phyloP scores from a whole-genome alignment of 2,888 invertebrate genomes.

The Epinotia bilunana region DNA sequence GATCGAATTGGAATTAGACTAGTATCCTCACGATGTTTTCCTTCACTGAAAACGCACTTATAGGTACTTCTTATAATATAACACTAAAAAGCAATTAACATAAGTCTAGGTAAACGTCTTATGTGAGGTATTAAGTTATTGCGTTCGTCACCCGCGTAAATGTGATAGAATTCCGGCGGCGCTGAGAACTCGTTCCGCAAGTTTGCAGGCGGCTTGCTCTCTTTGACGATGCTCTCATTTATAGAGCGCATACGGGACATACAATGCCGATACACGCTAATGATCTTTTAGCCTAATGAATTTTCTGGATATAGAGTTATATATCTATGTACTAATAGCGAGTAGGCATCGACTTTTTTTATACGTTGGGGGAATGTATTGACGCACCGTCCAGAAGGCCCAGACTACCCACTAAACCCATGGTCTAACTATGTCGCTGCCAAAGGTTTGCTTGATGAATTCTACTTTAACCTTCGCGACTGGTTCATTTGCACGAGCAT shows the following conservation, averaged over 20 bases:
- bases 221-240: conserved; percentile 40
- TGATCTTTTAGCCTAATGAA: background rate
- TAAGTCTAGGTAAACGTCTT: background rate
- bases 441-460: too few species aligned
- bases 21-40: too few species aligned
- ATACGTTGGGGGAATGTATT: too few species aligned
- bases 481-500: too few species aligned
- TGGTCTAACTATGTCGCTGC: too few species aligned
- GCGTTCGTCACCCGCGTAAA: conserved; percentile 20
- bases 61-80: background rate
- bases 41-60: background rate
- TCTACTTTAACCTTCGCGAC: too few species aligned
- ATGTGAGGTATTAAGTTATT: conserved; percentile 10
- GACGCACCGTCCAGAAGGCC: too few species aligned
- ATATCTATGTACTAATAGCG: too few species aligned
- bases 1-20: too few species aligned
- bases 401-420: too few species aligned
- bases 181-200: conserved; percentile 31
- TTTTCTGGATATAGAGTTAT: background rate
- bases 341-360: too few species aligned
- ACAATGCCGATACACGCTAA: conserved; percentile 15
- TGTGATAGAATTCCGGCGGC: conserved; percentile 31
- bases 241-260: conserved; percentile 7
- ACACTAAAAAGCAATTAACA: background rate
- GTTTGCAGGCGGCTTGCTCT: conserved; percentile 40